These are phyloP conservation scores for Acanthornis magna DNA, from an alignment of 2,797 vertebrate genomes.

Conservation along the genomic window DNA sequence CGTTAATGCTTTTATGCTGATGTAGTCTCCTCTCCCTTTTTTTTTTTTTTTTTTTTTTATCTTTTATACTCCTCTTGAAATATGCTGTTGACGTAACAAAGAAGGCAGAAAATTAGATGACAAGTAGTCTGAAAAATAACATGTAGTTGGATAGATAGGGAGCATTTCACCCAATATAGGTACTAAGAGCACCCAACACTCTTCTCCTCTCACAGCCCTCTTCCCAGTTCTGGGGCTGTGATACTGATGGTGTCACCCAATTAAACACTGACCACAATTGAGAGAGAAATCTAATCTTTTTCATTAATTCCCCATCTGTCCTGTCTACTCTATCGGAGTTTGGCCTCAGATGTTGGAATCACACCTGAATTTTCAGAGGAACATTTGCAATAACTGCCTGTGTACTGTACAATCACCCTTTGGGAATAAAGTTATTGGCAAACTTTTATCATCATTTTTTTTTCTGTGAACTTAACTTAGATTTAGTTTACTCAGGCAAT, in stretches of 20 bases:
- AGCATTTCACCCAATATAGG: not conserved
- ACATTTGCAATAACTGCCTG: not conserved
- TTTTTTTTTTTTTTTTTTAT: not conserved
- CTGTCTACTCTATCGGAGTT: not conserved
- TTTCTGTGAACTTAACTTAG: not conserved
- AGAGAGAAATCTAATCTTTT: not conserved
- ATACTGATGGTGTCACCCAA: not conserved
- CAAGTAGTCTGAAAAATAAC: not conserved
- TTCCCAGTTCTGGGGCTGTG: not conserved
- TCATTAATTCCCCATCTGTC: not conserved
- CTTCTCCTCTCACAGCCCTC: not conserved
- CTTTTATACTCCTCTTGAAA: not conserved
- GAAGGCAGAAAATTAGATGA: not conserved
- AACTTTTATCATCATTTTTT: not conserved
- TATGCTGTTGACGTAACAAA: not conserved
- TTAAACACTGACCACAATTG: not conserved
- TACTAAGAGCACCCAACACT: not conserved
- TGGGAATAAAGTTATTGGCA: not conserved
- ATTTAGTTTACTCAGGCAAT: not conserved
- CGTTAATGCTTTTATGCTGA: not conserved
- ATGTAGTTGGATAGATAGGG: not conserved
- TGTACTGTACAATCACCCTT: not conserved
- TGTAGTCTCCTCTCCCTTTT: rapidly evolving
- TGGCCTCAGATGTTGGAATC: not conserved
- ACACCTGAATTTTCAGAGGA: not conserved